Percentiles rank a stretch among this genome's conserved stretches.
phyloP scores from a whole-genome alignment of 2,113 vertebrate species.

The Ciconia stormi region DNA sequence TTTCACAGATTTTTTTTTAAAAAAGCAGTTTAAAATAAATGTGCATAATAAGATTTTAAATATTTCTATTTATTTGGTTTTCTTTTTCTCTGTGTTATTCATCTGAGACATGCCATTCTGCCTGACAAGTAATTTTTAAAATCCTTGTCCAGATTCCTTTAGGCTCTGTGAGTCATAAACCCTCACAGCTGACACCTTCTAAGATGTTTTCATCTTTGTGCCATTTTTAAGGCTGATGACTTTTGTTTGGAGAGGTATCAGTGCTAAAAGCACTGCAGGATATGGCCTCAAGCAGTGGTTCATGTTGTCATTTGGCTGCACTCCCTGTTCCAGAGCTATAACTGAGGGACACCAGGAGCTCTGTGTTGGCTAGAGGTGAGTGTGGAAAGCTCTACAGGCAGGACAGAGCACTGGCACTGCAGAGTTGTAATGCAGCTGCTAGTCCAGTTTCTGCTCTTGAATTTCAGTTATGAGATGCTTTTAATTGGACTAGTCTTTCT shows the following conservation, averaged over 20 bases:
- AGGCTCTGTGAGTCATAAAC: not conserved
- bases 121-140: not conserved
- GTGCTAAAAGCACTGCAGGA: not conserved
- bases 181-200: not conserved
- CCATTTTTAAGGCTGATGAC: not conserved
- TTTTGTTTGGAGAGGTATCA: not conserved
- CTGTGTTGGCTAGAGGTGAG: not conserved
- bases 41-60: not conserved
- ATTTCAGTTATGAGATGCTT: not conserved
- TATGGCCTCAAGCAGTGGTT: not conserved
- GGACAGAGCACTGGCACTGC: not conserved
- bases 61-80: not conserved
- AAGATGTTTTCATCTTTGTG: not conserved
- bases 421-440: not conserved
- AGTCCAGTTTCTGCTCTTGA: not conserved
- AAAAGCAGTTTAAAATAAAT: not conserved
- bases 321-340: not conserved
- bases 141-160: not conserved
- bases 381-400: not conserved
- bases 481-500: not conserved
- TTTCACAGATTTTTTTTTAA: not conserved
- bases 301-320: not conserved
- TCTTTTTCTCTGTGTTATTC: not conserved
- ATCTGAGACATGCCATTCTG: not conserved
- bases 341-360: not conserved